phyloP scores from a whole-genome alignment of 2,113 vertebrate species.

The Dunckerocampus dactyliophorus region DNA sequence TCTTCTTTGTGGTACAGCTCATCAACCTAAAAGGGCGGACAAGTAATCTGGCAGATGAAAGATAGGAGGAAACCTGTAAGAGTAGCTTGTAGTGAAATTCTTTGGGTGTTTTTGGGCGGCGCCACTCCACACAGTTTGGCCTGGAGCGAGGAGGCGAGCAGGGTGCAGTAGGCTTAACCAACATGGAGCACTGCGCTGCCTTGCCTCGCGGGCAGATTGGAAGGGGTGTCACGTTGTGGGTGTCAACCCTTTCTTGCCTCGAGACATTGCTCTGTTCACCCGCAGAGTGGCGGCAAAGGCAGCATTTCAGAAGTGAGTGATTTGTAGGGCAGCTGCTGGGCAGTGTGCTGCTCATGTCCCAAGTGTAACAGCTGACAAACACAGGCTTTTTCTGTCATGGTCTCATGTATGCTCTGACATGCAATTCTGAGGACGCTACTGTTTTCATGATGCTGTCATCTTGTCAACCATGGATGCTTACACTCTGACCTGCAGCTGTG shows the following conservation, averaged over 20 bases:
- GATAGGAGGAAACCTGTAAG: constrained; percentile 30
- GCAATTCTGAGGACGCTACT: constrained; percentile 53
- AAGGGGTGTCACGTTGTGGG: constrained; percentile 17
- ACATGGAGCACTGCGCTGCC: constrained; percentile 1
- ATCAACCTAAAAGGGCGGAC: constrained; percentile 49
- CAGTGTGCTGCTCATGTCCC: constrained; percentile 38
- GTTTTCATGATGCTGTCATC: constrained; percentile 58
- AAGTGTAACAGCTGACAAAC: constrained; percentile 68
- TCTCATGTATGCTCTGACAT: constrained; percentile 55
- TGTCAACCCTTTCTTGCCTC: constrained; percentile 32
- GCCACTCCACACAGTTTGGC: constrained; percentile 27
- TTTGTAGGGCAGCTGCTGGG: constrained; percentile 71
- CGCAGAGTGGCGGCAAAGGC: constrained; percentile 26
- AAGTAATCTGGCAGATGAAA: constrained; percentile 59
- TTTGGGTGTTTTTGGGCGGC: constrained; percentile 27
- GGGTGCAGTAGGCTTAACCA: constrained; percentile 13
- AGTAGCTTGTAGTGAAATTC: constrained; percentile 31
- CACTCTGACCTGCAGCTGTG: neutral
- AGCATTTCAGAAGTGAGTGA: constrained; percentile 66
- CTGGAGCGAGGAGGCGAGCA: constrained; percentile 18
- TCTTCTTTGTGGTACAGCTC: constrained; percentile 57
- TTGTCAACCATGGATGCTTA: constrained; percentile 39
- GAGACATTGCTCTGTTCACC: constrained; percentile 32
- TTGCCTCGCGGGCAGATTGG: constrained; percentile 16
- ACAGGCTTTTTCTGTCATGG: constrained; percentile 62